Base-by-base conservation (phyloP, 2,113 vertebrate species). In the Sclerurus mexicanus region DNA sequence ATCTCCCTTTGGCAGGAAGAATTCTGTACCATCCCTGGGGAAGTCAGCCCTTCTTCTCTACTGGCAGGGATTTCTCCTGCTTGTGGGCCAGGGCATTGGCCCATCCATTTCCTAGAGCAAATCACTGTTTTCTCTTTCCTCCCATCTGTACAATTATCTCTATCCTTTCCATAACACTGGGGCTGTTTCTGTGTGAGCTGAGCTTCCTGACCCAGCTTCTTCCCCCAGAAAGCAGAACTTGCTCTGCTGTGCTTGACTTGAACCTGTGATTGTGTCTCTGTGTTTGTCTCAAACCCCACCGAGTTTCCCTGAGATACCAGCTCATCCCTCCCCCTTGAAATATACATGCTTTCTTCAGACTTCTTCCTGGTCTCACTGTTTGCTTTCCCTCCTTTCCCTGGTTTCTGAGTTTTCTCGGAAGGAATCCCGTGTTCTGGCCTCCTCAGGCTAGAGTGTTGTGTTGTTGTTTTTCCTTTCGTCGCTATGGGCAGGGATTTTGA, bases 391-490 rank as follows among this genome's bases (percentile, higher is more conserved):
- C 90, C 76, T 94, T 96, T 84, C 94, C 92, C 93, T 97, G 62
- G 81, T 75, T 84, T 93, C 64, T 82, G 66, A 76, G 59, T 93
- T 96, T 96, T 97, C 97, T 97, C 91, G 66, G 95, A 97, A 97
- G 94, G 92, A 96, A 93, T 97, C 97, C 91, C 73, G 49, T 84
- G 74, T 56, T 39, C 90, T 83, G 95, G 94, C 93, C 93, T 97
- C 96, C 60, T 96, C 85, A 83, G 90, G 90, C 97, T 84, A 86
- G 40, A 97, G 67, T 97, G 97, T 98, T 98, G 71, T 98, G 98
- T 93, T 98, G 97, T 97, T 98, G 96, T 97, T 97, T 97, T 97
- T 95, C 92, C 95, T 89, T 89, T 88, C 77, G 98, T 98, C 97
- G 92, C 97, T 97, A 98, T 96, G 98, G 96, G 97, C 97, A 97